A percentile compares a stretch with the other conserved stretches of the same genome.
Conservation (phyloP, 1,140 invertebrate genomes). For the Branchinecta lindahli region DNA sequence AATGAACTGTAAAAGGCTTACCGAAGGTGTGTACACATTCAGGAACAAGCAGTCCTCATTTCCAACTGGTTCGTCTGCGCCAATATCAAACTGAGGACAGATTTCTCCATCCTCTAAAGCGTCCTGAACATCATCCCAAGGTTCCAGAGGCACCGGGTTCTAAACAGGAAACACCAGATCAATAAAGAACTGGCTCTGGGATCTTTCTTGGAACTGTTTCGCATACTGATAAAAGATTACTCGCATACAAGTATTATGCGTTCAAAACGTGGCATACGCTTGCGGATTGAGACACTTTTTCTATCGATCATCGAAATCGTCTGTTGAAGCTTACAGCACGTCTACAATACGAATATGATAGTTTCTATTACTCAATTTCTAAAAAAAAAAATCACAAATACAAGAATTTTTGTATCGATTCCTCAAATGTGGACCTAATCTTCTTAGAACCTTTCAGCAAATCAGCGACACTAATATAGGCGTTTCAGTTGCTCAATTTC, state of each 20-base stretch:
- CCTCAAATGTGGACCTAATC: no score
- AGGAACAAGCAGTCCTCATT: slow-evolving; percentile 50
- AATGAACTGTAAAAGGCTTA: not conserved
- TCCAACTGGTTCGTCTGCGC: slow-evolving; percentile 26
- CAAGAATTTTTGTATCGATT: no score
- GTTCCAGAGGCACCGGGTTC: slow-evolving; percentile 40
- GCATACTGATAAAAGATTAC: not conserved
- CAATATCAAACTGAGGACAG: slow-evolving; percentile 44
- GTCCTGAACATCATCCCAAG: slow-evolving; percentile 42
- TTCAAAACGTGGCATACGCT: not conserved
- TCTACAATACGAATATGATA: no score
- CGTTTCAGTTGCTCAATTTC: no score
- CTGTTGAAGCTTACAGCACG: not conserved
- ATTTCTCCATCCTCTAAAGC: slow-evolving; percentile 43
- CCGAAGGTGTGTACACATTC: slow-evolving; percentile 34
- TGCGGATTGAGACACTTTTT: not conserved
- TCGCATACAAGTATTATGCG: not conserved
- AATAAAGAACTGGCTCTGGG: not conserved
- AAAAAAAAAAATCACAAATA: no score
- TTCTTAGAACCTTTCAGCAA: no score
- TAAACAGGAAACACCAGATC: slow-evolving; percentile 2
- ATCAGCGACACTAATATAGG: no score
- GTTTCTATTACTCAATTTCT: no score
- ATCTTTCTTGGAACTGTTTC: not conserved
- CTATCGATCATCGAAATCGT: not conserved